Percentiles rank a stretch among this genome's conserved stretches.
phyloP scores from a whole-genome alignment of 2,888 invertebrate genomes.

The Hedya salicella region DNA sequence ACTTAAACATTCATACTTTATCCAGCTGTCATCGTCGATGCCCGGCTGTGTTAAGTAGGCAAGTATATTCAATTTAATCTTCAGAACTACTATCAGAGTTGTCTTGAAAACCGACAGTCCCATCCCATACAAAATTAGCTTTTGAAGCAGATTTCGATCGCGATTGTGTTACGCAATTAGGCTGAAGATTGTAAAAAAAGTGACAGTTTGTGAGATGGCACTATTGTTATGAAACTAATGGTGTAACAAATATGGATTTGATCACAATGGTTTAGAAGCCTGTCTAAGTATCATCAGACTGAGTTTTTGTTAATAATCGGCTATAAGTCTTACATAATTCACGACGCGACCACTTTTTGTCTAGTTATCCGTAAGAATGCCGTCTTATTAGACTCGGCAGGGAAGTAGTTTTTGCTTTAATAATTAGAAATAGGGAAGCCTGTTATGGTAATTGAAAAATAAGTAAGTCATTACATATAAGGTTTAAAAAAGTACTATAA shows the following conservation, averaged over 20 bases:
- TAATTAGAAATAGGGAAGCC: too few species aligned
- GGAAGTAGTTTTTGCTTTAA: too few species aligned
- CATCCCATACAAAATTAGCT: neutral
- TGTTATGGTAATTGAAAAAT: too few species aligned
- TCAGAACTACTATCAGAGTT: too few species aligned
- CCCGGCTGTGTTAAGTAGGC: too few species aligned
- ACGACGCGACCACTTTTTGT: constrained; percentile 17
- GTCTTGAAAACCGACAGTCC: neutral
- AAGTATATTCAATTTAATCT: too few species aligned
- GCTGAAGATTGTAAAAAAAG: constrained; percentile 13
- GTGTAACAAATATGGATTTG: constrained; percentile 2
- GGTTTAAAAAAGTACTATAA: too few species aligned
- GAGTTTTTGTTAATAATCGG: constrained; percentile 9
- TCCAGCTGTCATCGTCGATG: too few species aligned
- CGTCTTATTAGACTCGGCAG: neutral
- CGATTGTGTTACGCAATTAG: neutral
- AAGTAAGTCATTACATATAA: too few species aligned
- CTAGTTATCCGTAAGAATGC: neutral
- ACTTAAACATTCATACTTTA: too few species aligned
- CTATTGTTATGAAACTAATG: neutral
- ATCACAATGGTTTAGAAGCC: constrained; percentile 2
- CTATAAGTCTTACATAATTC: neutral
- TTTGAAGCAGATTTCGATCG: neutral
- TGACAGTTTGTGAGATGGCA: constrained; percentile 3
- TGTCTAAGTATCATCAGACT: constrained; percentile 8